Evolutionary conservation across 2,797 vertebrate species (phyloP), one percentile per base, ranked within the genome.

Genomic region (Sebastiscus tertius): DNA sequence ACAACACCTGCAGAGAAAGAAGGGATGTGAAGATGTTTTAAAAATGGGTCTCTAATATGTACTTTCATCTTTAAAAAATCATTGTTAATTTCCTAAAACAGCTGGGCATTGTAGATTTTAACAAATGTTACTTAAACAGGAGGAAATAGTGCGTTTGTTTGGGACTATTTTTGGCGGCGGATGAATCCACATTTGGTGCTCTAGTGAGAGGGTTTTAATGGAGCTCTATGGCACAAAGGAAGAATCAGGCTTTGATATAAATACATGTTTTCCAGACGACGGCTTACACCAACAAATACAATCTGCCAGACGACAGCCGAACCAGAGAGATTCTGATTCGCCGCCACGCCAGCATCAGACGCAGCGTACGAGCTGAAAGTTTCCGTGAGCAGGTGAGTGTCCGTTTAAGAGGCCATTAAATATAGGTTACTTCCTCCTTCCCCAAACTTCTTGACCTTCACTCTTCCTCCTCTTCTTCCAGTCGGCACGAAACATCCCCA

Each of bases 261-360:
- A n/a, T 20, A 7, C 75, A 14, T 65, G n/a, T 75, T 22, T 0
- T 49, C n/a, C 91, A 99, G 98, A 97, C 97, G 1, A 77, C 96
- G 83, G 97, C 96, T 4, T 98, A 97, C 85, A 98, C 97, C 86
- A 94, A 94, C 91, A 96, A 97, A 85, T 96, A 97, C 54, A 95
- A 94, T 27, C 93, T 98, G 58, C 96, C 97, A 0, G 96, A 89
- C 0, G 94, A 99, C 71, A 95, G 95, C 80, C 95, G 87, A 68
- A 94, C 96, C 78, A 96, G 96, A 88, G 98, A 99, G 95, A 99
- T 99, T 71, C 94, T 99, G 78, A 97, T 99, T 80, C 96, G 97
- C 49, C 94, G 97, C 1, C 95, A 98, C 6, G 93, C 96, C 26
- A 98, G 96, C 85, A 79, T 99, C 73, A 93, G 97, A 18, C 96